A percentile compares a stretch with the other conserved stretches of the same genome.
Evolutionary conservation across 2,113 vertebrate species (phyloP).

Genomic region (Ciconia maguari): DNA sequence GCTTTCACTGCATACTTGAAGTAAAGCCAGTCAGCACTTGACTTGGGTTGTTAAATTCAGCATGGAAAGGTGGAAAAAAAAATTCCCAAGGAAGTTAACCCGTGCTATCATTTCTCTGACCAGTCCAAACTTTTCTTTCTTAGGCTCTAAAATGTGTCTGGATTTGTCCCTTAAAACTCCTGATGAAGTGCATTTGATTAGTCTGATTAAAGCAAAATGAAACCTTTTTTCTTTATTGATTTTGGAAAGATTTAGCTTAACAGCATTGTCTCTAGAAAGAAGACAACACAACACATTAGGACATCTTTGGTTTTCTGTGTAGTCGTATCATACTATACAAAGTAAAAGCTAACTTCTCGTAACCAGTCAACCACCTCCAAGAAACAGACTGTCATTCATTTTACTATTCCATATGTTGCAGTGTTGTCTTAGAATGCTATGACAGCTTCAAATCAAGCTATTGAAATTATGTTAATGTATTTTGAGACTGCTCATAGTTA

Average conservation of each 20-base stretch:
- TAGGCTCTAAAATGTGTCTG: background rate
- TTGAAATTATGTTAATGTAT: background rate
- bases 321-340: background rate
- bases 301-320: background rate
- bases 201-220: background rate
- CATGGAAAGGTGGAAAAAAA: background rate
- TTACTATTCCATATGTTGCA: background rate
- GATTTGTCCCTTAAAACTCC: background rate
- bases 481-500: background rate
- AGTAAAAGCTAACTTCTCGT: background rate
- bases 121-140: background rate
- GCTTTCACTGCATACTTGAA: background rate
- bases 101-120: background rate
- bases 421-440: background rate
- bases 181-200: background rate
- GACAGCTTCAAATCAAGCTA: background rate
- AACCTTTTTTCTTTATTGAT: background rate
- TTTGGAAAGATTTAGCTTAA: background rate
- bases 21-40: background rate
- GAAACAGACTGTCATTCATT: background rate
- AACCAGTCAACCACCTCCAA: background rate
- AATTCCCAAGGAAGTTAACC: background rate
- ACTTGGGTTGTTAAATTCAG: background rate
- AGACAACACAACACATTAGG: background rate
- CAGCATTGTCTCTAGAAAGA: background rate